Evolutionary conservation across 2,797 vertebrate genomes (phyloP).

Genomic region (Gallinago solitaria): DNA sequence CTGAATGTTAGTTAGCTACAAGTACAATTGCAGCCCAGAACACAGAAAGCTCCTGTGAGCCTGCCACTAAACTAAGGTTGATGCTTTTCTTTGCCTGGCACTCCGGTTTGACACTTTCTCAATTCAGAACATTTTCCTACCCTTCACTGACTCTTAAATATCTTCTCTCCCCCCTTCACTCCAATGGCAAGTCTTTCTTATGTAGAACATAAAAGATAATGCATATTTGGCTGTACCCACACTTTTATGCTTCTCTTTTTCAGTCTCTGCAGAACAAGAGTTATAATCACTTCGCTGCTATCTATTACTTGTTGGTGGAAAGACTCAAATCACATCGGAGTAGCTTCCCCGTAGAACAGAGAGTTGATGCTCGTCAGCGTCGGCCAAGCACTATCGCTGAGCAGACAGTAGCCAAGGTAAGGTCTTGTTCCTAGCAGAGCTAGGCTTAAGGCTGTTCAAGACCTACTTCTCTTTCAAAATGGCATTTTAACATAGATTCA

Average conservation of each 20-base stretch:
- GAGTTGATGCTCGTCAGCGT: conserved; percentile 92
- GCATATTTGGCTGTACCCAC: not conserved
- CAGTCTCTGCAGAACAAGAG: conserved; percentile 99
- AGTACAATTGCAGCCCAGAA: not conserved
- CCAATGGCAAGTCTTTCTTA: no score
- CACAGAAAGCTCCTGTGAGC: not conserved
- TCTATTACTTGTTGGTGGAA: conserved; percentile 97
- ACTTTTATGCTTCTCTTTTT: not conserved
- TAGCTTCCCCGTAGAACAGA: conserved; percentile 95
- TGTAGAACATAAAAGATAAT: fast-evolving
- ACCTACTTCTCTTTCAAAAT: not conserved
- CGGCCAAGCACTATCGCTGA: conserved; percentile 95
- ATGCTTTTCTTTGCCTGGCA: not conserved
- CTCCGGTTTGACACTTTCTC: not conserved
- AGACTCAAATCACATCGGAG: conserved; percentile 95
- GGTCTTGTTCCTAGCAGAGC: not conserved
- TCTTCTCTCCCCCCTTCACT: no score
- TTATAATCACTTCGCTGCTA: conserved; percentile 99
- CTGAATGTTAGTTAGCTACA: not conserved
- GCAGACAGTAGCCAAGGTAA: conserved; percentile 96
- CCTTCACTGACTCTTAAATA: not conserved
- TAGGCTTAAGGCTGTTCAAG: not conserved
- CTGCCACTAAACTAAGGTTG: not conserved
- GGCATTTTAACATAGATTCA: not conserved
- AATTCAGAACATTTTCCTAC: not conserved